Base-by-base conservation (phyloP, 2,113 vertebrate genomes). In the Ascaphus truei region DNA sequence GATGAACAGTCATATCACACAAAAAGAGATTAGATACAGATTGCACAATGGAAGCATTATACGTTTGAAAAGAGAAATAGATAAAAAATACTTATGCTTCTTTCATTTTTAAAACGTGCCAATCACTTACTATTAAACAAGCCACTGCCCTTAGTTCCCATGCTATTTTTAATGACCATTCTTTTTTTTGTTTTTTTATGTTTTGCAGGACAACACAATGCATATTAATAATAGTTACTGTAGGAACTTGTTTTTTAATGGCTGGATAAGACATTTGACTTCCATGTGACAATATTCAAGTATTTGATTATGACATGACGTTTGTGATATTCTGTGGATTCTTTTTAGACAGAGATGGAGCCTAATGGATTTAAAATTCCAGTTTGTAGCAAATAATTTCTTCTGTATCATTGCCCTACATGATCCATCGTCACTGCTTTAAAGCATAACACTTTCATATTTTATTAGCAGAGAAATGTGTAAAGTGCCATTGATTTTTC, bases 191-290 rank as follows among this genome's bases (percentile, higher is more conserved):
- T n/a, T n/a, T n/a, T n/a, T n/a, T n/a, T n/a, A 77, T 23, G 30
- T 45, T 73, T 39, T 31, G 56, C 27, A 71, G 73, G 75, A 64
- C 79, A 79, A 86, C 80, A 83, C 78, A 82, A 48, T 3, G 3
- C 1, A 23, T 51, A 79, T 80, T 79, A 72, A 47, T 77, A 25
- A 25, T 5, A 29, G 72, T 29, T 34, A 53, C 50, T n/a, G n/a
- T n/a, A n/a, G 68, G 51, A 73, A 12, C 8, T 0, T 1, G 6
- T 68, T 75, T 79, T 79, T 75, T n/a, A n/a, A 72, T 74, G 23
- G 56, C 62, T 74, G 41, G 62, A 67, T 72, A 74, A 72, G 75
- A 62, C 75, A 71, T 71, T 81, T 85, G 80, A 75, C 72, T 79
- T 64, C 7, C 58, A 64, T 73, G 75, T 83, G 80, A 84, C 75